Conservation (phyloP, 1,140 invertebrate species). For the Camponotus floridanus region DNA sequence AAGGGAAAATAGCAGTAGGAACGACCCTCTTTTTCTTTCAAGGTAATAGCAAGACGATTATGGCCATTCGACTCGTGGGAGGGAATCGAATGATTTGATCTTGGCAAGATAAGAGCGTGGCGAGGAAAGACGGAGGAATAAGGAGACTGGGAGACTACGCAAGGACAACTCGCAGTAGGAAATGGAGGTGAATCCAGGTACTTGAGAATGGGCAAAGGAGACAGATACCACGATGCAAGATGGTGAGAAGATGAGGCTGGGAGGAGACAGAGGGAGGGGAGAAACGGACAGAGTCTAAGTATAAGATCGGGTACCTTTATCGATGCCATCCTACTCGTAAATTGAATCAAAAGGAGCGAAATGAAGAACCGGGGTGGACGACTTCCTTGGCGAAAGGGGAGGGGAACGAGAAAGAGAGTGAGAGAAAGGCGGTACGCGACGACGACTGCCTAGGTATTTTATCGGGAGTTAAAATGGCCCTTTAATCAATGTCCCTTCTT, state of each 20-base stretch:
- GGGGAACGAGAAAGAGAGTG: slow-evolving; percentile 1
- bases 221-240: slow-evolving; percentile 55
- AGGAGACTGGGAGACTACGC: slow-evolving; percentile 37
- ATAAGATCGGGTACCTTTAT: slow-evolving; percentile 79
- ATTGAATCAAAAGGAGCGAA: slow-evolving; percentile 84
- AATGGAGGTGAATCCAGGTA: slow-evolving; percentile 66
- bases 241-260: slow-evolving; percentile 17
- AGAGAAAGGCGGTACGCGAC: slow-evolving; percentile 56
- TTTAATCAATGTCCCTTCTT: slow-evolving; percentile 84
- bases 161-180: slow-evolving; percentile 59
- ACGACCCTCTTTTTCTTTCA: slow-evolving; percentile 71
- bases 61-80: slow-evolving; percentile 75
- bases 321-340: slow-evolving; percentile 82
- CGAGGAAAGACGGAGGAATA: not conserved
- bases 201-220: slow-evolving; percentile 72
- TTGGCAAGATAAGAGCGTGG: slow-evolving; percentile 75
- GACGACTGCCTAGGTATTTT: slow-evolving; percentile 69
- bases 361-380: slow-evolving; percentile 64
- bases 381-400: not conserved
- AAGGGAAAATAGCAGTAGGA: slow-evolving; percentile 59
- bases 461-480: slow-evolving; percentile 82
- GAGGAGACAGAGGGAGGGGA: not conserved
- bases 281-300: slow-evolving; percentile 38
- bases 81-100: slow-evolving; percentile 82
- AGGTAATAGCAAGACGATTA: slow-evolving; percentile 71